These are phyloP conservation scores for Dioctria rufipes DNA, from an alignment of 2,888 invertebrate species.

Conservation along the genomic window DNA sequence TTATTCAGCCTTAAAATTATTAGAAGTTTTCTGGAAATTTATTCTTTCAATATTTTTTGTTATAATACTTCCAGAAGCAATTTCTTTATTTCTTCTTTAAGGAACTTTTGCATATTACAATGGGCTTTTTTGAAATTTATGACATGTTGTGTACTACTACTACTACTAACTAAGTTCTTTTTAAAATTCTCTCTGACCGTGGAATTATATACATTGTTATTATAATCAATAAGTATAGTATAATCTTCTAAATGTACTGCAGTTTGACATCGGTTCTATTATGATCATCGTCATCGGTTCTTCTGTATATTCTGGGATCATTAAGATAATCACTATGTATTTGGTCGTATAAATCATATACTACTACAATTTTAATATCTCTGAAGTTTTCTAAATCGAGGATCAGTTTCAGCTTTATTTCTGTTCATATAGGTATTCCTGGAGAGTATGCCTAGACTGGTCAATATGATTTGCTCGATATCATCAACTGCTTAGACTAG, in stretches of 20 bases:
- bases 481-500: too few species aligned
- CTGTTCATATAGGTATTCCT: too few species aligned
- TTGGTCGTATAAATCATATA: constrained; percentile 1
- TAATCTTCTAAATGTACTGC: neutral
- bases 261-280: neutral
- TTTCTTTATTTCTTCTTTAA: constrained; percentile 40
- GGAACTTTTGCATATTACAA: constrained; percentile 39
- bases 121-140: constrained; percentile 31
- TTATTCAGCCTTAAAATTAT: constrained; percentile 19
- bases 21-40: constrained; percentile 34
- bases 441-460: constrained; percentile 27
- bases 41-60: constrained; percentile 44
- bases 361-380: constrained; percentile 33
- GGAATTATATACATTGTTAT: neutral
- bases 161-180: constrained; percentile 35
- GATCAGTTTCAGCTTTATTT: neutral
- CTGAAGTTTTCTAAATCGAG: neutral
- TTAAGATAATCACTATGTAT: constrained; percentile 48
- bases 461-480: constrained; percentile 15
- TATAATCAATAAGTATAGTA: neutral
- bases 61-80: constrained; percentile 32
- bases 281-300: neutral
- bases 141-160: constrained; percentile 25
- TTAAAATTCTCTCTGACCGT: neutral
- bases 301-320: constrained; percentile 21